Evolutionary conservation across 1,140 invertebrate species (phyloP).

Genomic region (Cydia strobilella): DNA sequence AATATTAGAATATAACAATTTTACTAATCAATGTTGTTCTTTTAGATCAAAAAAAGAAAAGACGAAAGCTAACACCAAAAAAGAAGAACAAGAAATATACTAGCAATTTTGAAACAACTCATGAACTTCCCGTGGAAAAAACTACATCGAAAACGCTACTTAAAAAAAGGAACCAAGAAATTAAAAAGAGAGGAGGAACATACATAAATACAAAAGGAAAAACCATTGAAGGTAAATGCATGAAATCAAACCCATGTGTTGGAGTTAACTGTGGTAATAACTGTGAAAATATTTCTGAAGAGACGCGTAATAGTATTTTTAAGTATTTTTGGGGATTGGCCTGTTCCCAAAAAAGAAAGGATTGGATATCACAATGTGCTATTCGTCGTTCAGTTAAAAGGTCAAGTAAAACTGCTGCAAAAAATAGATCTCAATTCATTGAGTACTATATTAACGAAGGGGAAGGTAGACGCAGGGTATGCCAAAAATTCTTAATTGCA

Average conservation of each 20-base stretch:
- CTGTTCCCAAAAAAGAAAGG: neutral
- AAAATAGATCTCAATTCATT: neutral
- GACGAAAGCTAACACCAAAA: too few relatives aligned
- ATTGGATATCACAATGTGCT: conserved; percentile 3
- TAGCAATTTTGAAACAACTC: too few relatives aligned
- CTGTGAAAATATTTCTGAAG: neutral
- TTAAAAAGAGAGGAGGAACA: neutral
- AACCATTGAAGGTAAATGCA: neutral
- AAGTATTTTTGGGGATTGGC: neutral
- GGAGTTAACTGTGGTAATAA: neutral
- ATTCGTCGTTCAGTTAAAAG: neutral
- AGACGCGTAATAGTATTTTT: neutral
- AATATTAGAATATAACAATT: neutral
- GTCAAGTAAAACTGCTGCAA: neutral
- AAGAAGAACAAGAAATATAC: too few relatives aligned
- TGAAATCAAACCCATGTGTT: conserved; percentile 9
- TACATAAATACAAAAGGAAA: neutral
- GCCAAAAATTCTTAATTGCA: neutral
- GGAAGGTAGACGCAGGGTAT: neutral
- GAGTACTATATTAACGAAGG: neutral
- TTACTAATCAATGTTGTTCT: too few relatives aligned
- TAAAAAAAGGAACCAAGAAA: neutral
- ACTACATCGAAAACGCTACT: neutral
- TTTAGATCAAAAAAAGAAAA: too few relatives aligned
- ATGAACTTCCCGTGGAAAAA: neutral